These are phyloP conservation scores for Labrus mixtus DNA, from an alignment of 2,113 vertebrate species.

Conservation along the genomic window DNA sequence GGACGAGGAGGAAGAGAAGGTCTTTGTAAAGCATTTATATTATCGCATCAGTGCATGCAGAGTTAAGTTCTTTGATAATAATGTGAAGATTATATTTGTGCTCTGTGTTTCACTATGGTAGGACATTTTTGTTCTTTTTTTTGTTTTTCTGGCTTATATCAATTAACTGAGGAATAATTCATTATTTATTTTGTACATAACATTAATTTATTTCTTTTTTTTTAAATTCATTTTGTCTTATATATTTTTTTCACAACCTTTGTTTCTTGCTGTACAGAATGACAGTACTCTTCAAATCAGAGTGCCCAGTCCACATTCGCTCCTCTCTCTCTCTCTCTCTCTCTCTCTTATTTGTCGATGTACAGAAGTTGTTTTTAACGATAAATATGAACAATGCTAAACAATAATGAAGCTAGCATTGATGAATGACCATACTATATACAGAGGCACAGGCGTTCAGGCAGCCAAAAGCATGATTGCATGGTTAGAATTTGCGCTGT, in stretches of 20 bases:
- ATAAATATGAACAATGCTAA: slow-evolving; percentile 71
- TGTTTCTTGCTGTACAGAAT: slow-evolving; percentile 81
- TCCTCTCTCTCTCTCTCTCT: slow-evolving; percentile 65
- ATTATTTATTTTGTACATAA: slow-evolving; percentile 83
- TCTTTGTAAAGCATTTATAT: slow-evolving; percentile 86
- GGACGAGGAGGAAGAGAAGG: slow-evolving; percentile 58
- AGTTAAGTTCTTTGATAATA: slow-evolving; percentile 85
- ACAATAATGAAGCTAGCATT: slow-evolving; percentile 71
- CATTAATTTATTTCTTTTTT: slow-evolving; percentile 72
- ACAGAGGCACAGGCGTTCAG: slow-evolving; percentile 81
- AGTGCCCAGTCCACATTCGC: slow-evolving; percentile 72
- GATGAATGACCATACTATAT: slow-evolving; percentile 83
- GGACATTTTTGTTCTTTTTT: slow-evolving; percentile 64
- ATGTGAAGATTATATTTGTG: slow-evolving; percentile 84
- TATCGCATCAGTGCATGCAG: slow-evolving; percentile 84
- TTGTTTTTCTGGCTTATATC: slow-evolving; percentile 74
- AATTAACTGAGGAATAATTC: slow-evolving; percentile 75
- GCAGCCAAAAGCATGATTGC: slow-evolving; percentile 87
- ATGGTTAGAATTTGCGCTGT: slow-evolving; percentile 83
- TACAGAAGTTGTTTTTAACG: slow-evolving; percentile 83
- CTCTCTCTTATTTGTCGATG: slow-evolving; percentile 74
- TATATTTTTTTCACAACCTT: slow-evolving; percentile 59
- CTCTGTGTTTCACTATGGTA: slow-evolving; percentile 84
- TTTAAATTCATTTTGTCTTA: slow-evolving; percentile 68
- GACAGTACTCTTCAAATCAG: slow-evolving; percentile 73